These are phyloP conservation scores for Lepilemur ruficaudatus DNA, from an alignment of 2,797 vertebrate species.

Conservation along the genomic window DNA sequence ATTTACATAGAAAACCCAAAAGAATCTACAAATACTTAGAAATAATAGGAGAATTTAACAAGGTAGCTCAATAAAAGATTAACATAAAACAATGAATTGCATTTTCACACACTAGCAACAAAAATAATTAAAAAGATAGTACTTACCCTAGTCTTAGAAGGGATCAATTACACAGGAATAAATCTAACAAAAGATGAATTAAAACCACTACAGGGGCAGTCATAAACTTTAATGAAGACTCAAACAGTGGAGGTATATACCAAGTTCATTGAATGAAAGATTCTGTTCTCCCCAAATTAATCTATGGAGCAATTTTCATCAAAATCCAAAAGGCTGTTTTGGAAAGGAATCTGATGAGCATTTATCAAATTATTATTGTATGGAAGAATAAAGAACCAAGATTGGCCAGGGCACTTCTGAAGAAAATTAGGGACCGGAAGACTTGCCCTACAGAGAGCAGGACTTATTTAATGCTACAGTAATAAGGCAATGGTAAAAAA, in stretches of 20 bases:
- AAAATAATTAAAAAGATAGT: constrained; percentile 37
- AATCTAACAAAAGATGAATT: constrained; percentile 42
- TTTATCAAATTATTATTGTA: neutral
- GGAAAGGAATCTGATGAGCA: neutral
- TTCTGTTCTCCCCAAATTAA: neutral
- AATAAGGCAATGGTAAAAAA: neutral
- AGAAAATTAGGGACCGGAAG: neutral
- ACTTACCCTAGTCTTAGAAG: neutral
- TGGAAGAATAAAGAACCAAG: neutral
- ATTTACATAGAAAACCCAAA: constrained; percentile 13
- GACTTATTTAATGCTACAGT: neutral
- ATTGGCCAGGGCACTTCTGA: neutral
- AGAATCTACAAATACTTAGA: constrained; percentile 34
- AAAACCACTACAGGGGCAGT: constrained; percentile 2
- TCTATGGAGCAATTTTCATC: neutral
- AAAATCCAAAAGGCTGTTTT: constrained; percentile 35
- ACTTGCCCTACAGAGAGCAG: neutral
- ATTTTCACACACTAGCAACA: constrained; percentile 36
- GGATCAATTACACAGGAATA: neutral
- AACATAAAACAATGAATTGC: neutral
- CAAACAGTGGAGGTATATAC: neutral
- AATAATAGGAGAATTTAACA: constrained; percentile 24
- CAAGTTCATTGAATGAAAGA: neutral
- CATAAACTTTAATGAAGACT: constrained; percentile 6
- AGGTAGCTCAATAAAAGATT: constrained; percentile 4